A percentile compares a stretch with the other conserved stretches of the same genome.
These are phyloP conservation scores for Cololabis saira DNA, from an alignment of 2,113 vertebrate genomes.

Conservation along the genomic window DNA sequence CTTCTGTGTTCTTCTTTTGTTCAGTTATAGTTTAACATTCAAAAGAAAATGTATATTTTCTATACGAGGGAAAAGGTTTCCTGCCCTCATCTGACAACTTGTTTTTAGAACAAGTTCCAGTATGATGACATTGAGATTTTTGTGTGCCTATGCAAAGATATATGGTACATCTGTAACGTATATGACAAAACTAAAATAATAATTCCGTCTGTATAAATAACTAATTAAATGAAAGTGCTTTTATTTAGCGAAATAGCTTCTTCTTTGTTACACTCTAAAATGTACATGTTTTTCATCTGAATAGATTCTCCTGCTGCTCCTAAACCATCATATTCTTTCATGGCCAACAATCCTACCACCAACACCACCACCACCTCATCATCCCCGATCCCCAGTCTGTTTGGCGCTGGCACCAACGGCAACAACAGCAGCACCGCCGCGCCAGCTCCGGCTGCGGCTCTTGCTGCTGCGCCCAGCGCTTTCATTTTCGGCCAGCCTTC, in stretches of 20 bases:
- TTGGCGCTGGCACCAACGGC: constrained; percentile 78
- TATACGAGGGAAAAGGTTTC: too few relatives aligned
- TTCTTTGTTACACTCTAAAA: background rate
- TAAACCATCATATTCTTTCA: constrained; percentile 87
- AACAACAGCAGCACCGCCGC: constrained; percentile 74
- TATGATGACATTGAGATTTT: too few relatives aligned
- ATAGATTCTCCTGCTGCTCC: constrained; percentile 82
- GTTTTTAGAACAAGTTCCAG: too few relatives aligned
- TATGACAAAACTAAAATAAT: too few relatives aligned
- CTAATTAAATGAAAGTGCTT: too few relatives aligned
- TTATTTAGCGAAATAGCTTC: too few relatives aligned
- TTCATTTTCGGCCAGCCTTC: constrained; percentile 90
- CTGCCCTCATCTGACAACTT: too few relatives aligned
- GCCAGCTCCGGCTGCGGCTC: constrained; percentile 41
- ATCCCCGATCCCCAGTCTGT: constrained; percentile 72
- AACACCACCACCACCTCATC: constrained; percentile 67
- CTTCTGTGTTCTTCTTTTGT: background rate
- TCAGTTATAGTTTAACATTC: background rate
- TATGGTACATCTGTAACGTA: too few relatives aligned
- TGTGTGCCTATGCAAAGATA: too few relatives aligned
- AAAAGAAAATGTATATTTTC: too few relatives aligned
- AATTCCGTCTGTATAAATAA: too few relatives aligned
- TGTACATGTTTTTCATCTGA: background rate
- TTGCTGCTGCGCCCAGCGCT: constrained; percentile 48
- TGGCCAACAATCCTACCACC: constrained; percentile 80